Conservation (phyloP, 2,113 vertebrate species). For the Serinus canaria region DNA sequence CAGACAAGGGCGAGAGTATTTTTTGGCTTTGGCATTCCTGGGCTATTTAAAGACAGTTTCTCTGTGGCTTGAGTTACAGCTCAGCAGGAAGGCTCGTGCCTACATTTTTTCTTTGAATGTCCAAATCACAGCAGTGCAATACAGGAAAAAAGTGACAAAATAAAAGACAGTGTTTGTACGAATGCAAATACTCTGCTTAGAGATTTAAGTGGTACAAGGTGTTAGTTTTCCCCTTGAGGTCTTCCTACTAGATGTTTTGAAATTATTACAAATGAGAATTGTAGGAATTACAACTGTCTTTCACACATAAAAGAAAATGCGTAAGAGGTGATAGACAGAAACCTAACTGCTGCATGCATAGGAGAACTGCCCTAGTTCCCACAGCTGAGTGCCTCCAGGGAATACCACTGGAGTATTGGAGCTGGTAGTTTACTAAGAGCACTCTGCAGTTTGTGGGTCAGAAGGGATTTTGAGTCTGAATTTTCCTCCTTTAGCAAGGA, state of each 20-base stretch:
- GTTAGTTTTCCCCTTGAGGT: neutral
- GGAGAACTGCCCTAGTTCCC: neutral
- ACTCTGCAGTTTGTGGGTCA: neutral
- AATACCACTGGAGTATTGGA: neutral
- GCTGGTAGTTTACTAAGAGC: rapidly evolving
- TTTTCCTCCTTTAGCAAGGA: neutral
- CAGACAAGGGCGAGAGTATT: neutral
- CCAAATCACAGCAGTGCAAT: neutral
- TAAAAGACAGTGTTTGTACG: neutral
- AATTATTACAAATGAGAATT: neutral
- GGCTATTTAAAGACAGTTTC: neutral
- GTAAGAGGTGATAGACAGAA: neutral
- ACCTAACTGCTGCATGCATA: neutral
- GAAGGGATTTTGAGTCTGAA: neutral
- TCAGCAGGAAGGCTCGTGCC: neutral
- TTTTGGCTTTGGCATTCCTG: neutral
- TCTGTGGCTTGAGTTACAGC: neutral
- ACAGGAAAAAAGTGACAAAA: neutral
- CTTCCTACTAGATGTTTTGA: neutral
- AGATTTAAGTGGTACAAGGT: neutral
- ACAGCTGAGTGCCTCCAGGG: rapidly evolving
- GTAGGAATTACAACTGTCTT: neutral
- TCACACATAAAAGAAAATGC: neutral
- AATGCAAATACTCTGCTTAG: neutral
- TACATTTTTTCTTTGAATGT: neutral